Conservation (phyloP, 2,113 vertebrate genomes). For the Pao palembangensis region DNA sequence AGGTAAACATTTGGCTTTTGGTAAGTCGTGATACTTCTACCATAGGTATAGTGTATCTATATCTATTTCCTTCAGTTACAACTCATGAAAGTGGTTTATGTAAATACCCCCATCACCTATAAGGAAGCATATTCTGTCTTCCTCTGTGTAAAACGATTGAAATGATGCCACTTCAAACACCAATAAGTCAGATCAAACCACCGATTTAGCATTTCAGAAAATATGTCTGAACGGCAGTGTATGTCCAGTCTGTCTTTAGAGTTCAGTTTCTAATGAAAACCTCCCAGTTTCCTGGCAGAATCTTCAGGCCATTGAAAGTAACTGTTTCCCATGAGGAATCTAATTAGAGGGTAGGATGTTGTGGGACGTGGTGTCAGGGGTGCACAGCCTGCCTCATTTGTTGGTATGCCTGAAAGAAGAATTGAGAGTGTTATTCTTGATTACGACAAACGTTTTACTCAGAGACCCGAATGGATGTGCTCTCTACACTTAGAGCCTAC, state of each 20-base stretch:
- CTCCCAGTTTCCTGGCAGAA: constrained; percentile 42
- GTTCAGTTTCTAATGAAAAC: constrained; percentile 59
- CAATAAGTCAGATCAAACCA: too few relatives aligned
- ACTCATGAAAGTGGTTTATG: too few relatives aligned
- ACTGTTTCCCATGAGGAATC: constrained; percentile 62
- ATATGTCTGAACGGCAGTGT: too few relatives aligned
- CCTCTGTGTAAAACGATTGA: too few relatives aligned
- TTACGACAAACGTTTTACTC: constrained; percentile 24
- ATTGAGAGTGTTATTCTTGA: constrained; percentile 43
- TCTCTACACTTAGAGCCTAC: not conserved
- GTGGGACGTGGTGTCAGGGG: constrained; percentile 49
- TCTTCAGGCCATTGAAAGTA: constrained; percentile 53
- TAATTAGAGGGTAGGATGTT: constrained; percentile 56
- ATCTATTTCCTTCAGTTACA: too few relatives aligned
- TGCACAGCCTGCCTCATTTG: constrained; percentile 35
- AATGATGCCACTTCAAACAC: too few relatives aligned
- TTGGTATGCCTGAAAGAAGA: constrained; percentile 42
- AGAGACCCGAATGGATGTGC: constrained; percentile 17
- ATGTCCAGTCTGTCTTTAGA: not conserved
- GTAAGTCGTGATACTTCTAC: too few relatives aligned
- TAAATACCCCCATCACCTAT: too few relatives aligned
- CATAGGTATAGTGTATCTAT: too few relatives aligned
- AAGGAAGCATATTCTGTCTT: too few relatives aligned
- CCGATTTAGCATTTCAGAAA: too few relatives aligned
- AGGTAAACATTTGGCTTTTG: too few relatives aligned